Base-by-base conservation (phyloP, 2,113 vertebrate species). In the Ginglymostoma cirratum region DNA sequence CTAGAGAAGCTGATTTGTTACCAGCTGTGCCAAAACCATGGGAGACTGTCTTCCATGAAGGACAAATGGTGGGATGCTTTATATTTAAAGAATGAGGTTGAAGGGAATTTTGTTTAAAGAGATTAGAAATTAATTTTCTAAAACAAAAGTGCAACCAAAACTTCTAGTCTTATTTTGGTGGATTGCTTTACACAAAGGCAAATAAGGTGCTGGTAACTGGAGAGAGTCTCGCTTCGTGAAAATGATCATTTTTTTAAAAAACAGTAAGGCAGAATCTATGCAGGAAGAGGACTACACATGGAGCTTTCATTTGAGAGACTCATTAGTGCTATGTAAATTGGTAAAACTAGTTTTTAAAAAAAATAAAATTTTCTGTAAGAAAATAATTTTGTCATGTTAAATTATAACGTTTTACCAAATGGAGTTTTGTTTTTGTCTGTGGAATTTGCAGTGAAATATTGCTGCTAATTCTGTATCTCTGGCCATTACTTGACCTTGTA, bases 321-420 rank as follows among this genome's bases (percentile, higher is more conserved):
- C 89, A 8, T 70, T 95, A 45, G 2, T 30, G 38, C 45, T 30
- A 76, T 95, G 94, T 95, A 95, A 70, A 95, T 94, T 94, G 67
- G 67, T 38, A 92, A 34, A 92, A 94, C 17, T 89, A 89, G 86
- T 27, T 27, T 70, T 72, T 95, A 69, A 23, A 19, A 69, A 93
- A 38, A 70, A 30, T 17, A 19, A 94, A 14, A 72, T 95, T 66
- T 95, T 72, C 94, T 95, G 65, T 38, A 70, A 48, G 93, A 70
- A 94, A 94, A 94, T 94, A 94, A 69, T 94, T 94, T 70, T 94
- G 66, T 94, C 69, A 76, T 95, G 89, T 92, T 92, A 95, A 95
- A 95, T 95, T 95, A 95, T 95, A 95, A 52, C 52, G 27, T 67
- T 94, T 70, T 76, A 45, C 67, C 67, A 72, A 52, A 95, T 95